Evolutionary conservation across 2,113 vertebrate species (phyloP).

Genomic region (Mus spicilegus): DNA sequence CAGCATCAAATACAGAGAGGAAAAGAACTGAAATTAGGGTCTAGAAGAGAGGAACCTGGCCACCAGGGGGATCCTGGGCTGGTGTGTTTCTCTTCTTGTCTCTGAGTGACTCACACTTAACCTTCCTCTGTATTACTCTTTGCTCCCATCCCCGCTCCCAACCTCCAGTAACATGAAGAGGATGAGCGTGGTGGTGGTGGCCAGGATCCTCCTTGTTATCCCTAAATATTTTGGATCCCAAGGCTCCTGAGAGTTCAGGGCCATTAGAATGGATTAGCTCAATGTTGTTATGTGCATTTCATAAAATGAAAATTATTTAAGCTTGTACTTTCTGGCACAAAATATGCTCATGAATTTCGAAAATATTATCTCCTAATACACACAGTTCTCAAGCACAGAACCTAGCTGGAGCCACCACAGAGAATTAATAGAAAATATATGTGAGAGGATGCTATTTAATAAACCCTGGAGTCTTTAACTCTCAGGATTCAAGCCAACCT

Average conservation of each 20-base stretch:
- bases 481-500: slow-evolving; percentile 48
- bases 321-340: slow-evolving; percentile 77
- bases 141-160: neutral
- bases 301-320: slow-evolving; percentile 81
- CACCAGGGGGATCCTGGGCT: fast-evolving
- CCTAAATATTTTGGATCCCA: fast-evolving
- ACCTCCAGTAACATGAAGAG: neutral
- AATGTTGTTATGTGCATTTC: slow-evolving; percentile 74
- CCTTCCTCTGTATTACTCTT: fast-evolving
- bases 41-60: neutral
- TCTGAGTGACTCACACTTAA: neutral
- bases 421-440: slow-evolving; percentile 78
- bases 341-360: slow-evolving; percentile 71
- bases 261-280: slow-evolving; percentile 74
- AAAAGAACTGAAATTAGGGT: neutral
- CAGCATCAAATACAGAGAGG: neutral
- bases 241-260: slow-evolving; percentile 52
- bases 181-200: fast-evolving
- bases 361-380: slow-evolving; percentile 85
- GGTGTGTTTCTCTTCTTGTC: neutral
- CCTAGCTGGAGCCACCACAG: slow-evolving; percentile 69
- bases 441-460: slow-evolving; percentile 80
- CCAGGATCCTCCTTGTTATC: neutral
- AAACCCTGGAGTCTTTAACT: slow-evolving; percentile 70
- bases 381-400: slow-evolving; percentile 69